Percentiles rank a stretch among this genome's conserved stretches.
phyloP scores from a whole-genome alignment of 2,797 vertebrate species.

The Lutjanus campechanus region DNA sequence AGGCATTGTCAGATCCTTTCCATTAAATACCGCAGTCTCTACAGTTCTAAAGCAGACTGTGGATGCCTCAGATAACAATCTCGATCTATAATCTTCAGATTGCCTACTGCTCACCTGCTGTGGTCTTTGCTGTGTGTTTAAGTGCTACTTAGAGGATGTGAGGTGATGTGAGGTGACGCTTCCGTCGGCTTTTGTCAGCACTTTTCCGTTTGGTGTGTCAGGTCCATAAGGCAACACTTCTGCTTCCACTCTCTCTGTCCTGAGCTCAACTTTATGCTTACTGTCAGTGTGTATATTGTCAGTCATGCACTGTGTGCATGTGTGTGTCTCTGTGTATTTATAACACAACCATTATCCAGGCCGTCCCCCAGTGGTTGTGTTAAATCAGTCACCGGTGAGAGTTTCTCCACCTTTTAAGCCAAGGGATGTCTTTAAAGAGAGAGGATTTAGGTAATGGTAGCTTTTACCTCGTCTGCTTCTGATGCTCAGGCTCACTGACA shows the following conservation, averaged over 20 bases:
- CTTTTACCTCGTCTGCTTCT: conserved; percentile 68
- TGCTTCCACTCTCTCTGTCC: conserved; percentile 46
- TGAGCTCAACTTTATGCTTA: conserved; percentile 60
- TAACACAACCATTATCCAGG: conserved; percentile 44
- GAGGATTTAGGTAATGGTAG: conserved; percentile 72
- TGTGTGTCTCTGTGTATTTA: conserved; percentile 33
- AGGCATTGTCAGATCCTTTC: no score
- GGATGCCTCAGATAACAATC: no score
- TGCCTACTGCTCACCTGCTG: background rate
- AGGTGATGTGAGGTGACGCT: conserved; percentile 47
- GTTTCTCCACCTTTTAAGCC: conserved; percentile 54
- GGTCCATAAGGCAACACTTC: conserved; percentile 47
- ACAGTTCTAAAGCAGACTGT: background rate
- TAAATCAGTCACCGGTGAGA: conserved; percentile 45
- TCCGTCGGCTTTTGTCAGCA: conserved; percentile 50
- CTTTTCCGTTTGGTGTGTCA: conserved; percentile 45
- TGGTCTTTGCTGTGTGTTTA: conserved; percentile 17
- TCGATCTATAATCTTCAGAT: no score
- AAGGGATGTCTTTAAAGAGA: conserved; percentile 58
- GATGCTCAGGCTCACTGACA: conserved; percentile 68
- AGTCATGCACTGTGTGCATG: conserved; percentile 34
- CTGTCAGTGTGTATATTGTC: conserved; percentile 56
- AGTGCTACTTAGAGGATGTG: conserved; percentile 34
- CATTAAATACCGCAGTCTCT: no score
- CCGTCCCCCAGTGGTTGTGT: conserved; percentile 38